These are phyloP conservation scores for Matsumurasca onukii DNA, from an alignment of 1,140 invertebrate species.

Conservation along the genomic window DNA sequence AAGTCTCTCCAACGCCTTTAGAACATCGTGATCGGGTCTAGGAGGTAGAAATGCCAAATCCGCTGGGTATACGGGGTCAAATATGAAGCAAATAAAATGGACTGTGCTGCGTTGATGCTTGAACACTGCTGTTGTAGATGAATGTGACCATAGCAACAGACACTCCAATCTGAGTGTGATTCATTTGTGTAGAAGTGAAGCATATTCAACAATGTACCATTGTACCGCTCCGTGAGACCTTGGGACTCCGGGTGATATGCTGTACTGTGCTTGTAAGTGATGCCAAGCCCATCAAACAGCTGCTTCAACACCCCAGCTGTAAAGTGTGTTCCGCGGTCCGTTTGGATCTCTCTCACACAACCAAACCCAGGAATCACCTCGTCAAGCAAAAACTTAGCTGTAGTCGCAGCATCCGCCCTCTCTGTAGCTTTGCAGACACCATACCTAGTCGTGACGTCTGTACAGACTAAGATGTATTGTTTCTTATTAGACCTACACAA, in stretches of 20 bases:
- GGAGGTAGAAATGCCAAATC: no score
- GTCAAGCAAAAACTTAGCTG: no score
- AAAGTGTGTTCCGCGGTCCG: background rate
- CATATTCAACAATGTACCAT: slow-evolving; percentile 1
- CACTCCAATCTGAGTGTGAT: background rate
- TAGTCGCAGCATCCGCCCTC: background rate
- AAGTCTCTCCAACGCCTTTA: no score
- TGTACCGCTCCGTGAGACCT: background rate
- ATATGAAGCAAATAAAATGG: background rate
- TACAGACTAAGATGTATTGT: background rate
- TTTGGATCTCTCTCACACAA: background rate
- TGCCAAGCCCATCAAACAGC: background rate
- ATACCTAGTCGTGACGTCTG: background rate
- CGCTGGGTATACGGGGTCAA: no score
- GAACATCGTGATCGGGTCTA: no score
- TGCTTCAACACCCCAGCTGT: background rate
- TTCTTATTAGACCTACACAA: no score
- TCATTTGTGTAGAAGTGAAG: slow-evolving; percentile 2
- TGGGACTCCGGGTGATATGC: no score
- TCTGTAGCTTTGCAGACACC: no score
- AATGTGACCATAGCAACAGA: background rate
- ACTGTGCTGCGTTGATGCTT: background rate
- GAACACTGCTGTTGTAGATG: background rate
- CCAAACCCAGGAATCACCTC: background rate
- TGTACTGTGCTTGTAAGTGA: background rate